Evolutionary conservation across 2,113 vertebrate genomes (phyloP), one percentile per base, ranked within the genome.

Genomic region (Leucopsar rothschildi): DNA sequence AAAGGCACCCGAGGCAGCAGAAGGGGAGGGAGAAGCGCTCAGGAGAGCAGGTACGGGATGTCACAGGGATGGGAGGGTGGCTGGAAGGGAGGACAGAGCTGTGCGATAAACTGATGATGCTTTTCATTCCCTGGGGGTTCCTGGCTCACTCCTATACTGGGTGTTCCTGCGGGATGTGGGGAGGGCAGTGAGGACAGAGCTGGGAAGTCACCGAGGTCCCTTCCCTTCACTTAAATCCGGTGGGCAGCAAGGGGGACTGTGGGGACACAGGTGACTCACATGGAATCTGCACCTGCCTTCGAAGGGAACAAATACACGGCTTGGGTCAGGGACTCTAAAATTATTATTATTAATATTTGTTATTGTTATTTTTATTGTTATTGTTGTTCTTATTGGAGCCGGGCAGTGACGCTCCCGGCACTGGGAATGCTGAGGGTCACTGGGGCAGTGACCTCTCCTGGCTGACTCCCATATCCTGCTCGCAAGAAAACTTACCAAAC

Each of bases 91-190:
- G 31, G 33, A 6, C 14, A 4, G 29, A 23, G 75, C 40, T 17
- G 5, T 5, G 6, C 0, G 20, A 8, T 7, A 6, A 9, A 31
- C 1, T 20, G 7, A 11, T 9, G 12, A 5, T 3, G 29, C 22
- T 44, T 53, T 22, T 15, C 35, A 10, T 0, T 2, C 3, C 8
- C 7, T 4, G 3, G 15, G 8, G 33, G 14, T 3, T 64, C 35
- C 24, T 20, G 70, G 50, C 28, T 65, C 31, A 15, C 8, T 24
- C 4, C 42, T 1, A 35, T 1, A 37, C 31, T 5, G 23, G n/a
- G 1, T 6, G 15, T 13, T 16, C 24, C 39, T 11, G 23, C 18
- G 11, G 75, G 44, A 35, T 18, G 40, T 0, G 3, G 33, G n/a
- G 6, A 1, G 52, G 9, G 2, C 29, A 29, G 40, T 2, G 4